These are phyloP conservation scores for Spilarctia lutea DNA, from an alignment of 2,888 invertebrate genomes.

Conservation along the genomic window DNA sequence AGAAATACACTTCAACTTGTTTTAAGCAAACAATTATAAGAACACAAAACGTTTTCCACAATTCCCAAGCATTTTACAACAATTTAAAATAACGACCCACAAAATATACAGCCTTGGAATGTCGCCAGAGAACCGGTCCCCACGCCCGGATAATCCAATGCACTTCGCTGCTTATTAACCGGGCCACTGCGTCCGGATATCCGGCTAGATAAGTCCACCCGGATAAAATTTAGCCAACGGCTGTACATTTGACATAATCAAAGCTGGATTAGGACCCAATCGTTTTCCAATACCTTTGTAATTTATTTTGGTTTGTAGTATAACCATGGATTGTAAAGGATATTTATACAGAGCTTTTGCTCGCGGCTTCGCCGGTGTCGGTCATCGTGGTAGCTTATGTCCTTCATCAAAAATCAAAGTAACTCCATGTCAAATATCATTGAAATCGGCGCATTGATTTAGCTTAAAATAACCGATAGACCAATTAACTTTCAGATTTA, in stretches of 20 bases:
- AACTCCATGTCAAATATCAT: too few species aligned
- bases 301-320: neutral
- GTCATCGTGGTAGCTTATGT: too few species aligned
- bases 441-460: too few species aligned
- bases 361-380: too few species aligned
- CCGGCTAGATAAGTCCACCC: slow-evolving; percentile 42
- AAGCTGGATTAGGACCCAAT: slow-evolving; percentile 30
- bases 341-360: neutral
- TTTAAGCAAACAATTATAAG: neutral
- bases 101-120: slow-evolving; percentile 40
- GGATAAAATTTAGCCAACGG: slow-evolving; percentile 20
- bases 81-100: slow-evolving; percentile 2
- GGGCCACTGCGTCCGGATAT: slow-evolving; percentile 61
- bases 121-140: slow-evolving; percentile 45
- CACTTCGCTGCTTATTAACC: slow-evolving; percentile 63
- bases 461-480: too few species aligned
- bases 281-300: slow-evolving; percentile 6
- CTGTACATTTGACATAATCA: slow-evolving; percentile 38
- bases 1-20: too few species aligned
- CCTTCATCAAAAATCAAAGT: too few species aligned
- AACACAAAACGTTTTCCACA: neutral
- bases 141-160: slow-evolving; percentile 53
- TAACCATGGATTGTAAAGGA: neutral
- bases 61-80: slow-evolving; percentile 8
- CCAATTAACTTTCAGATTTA: too few species aligned